Evolutionary conservation across 2,113 vertebrate species (phyloP).

Genomic region (Ageneiosus marmoratus): DNA sequence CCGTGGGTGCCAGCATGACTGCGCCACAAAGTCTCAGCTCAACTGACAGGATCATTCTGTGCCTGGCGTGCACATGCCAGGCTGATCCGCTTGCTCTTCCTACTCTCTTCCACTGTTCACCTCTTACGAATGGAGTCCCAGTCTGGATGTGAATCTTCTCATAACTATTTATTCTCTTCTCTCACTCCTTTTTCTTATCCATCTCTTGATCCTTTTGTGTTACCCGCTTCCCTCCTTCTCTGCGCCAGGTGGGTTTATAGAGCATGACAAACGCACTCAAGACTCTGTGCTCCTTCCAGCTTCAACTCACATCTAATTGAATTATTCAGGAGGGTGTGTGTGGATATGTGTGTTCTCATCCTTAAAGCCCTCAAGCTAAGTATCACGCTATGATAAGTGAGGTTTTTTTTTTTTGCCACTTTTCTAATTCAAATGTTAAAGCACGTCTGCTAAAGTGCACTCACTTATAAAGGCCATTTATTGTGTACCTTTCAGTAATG

Average conservation of each 20-base stretch:
- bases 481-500: constrained; percentile 34
- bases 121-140: constrained; percentile 33
- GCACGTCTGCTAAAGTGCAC: constrained; percentile 34
- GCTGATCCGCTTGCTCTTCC: constrained; percentile 53
- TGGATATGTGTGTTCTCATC: constrained; percentile 47
- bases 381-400: constrained; percentile 41
- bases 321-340: constrained; percentile 52
- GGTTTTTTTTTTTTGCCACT: constrained; percentile 33
- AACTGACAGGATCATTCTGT: constrained; percentile 29
- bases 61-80: constrained; percentile 32
- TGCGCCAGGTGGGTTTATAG: constrained; percentile 54
- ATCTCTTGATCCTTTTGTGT: background rate
- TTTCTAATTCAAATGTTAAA: constrained; percentile 45
- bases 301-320: constrained; percentile 58
- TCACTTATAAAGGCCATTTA: constrained; percentile 41
- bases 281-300: constrained; percentile 57
- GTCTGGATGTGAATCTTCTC: background rate
- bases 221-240: background rate
- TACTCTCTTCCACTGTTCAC: constrained; percentile 17
- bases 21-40: constrained; percentile 50
- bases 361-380: constrained; percentile 45
- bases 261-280: constrained; percentile 62
- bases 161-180: background rate
- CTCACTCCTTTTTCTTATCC: background rate
- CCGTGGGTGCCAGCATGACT: constrained; percentile 53